phyloP scores from a whole-genome alignment of 2,797 vertebrate genomes.

The Sebastes trivittatus region DNA sequence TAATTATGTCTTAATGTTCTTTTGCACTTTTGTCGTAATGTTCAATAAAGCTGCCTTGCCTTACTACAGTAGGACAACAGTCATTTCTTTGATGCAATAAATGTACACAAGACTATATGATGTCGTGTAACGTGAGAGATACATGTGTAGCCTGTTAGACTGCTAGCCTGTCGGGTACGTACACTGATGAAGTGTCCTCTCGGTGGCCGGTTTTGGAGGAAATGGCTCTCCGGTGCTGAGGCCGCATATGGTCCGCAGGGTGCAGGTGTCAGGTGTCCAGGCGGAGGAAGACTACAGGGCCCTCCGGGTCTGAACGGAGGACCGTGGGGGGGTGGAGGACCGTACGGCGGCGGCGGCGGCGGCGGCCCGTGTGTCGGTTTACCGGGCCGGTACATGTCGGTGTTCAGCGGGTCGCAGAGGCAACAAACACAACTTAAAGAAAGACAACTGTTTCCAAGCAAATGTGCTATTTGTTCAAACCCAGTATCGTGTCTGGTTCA shows the following conservation, averaged over 20 bases:
- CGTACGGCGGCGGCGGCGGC: conserved; percentile 39
- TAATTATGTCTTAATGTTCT: too few species aligned
- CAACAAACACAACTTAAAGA: too few species aligned
- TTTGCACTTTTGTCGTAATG: too few species aligned
- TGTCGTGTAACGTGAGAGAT: not conserved
- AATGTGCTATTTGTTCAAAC: not conserved
- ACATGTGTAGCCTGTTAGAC: fast-evolving
- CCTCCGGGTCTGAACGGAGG: conserved; percentile 20
- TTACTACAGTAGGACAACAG: too few species aligned
- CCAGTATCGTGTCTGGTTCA: not conserved
- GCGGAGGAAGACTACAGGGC: conserved; percentile 21
- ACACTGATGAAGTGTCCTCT: conserved; percentile 47
- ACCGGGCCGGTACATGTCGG: conserved; percentile 54
- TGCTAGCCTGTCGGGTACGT: conserved; percentile 33
- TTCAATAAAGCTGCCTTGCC: too few species aligned
- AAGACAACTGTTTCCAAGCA: not conserved
- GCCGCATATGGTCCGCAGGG: conserved; percentile 10
- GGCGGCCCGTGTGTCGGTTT: not conserved
- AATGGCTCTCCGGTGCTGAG: not conserved
- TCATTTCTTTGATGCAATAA: not conserved
- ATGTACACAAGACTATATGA: not conserved
- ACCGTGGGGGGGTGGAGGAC: not conserved
- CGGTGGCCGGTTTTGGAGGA: conserved; percentile 13
- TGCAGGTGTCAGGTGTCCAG: conserved; percentile 15
- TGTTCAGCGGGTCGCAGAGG: not conserved